Base-by-base conservation (phyloP, 2,113 vertebrate genomes). In the Paramormyrops kingsleyae region DNA sequence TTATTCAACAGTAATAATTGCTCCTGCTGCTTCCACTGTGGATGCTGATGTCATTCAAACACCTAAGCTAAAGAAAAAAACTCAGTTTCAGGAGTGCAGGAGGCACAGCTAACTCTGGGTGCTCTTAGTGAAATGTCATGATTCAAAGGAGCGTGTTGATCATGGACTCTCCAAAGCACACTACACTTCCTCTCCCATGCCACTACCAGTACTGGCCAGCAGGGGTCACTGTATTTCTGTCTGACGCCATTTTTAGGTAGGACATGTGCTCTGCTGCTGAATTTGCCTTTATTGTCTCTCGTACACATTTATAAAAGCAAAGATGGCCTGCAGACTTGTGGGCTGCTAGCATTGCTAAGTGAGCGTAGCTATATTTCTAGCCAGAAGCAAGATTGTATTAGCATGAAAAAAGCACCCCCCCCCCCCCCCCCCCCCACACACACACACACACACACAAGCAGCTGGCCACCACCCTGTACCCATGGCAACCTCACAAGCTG, bases 391-490 rank as follows among this genome's bases (percentile, higher is more conserved):
- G 4, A 39, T 77, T 77, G 27, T 19, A 6, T 77, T 77, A 35
- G 70, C 27, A 39, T 77, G 15, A 77, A 35, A 42, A 80, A 80
- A 19, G 15, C 9, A 47, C 44, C 19, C 3, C 19, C 42, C 13
- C 17, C 19, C 39, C 31, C 74, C 5, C 35, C 35, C 35, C 35
- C 35, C 35, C 35, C 42, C 24, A 49, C 46, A 47, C 49, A 50
- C 47, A 49, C 47, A 12, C 83, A 21, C 83, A 49, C 47, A 8
- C 44, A 89, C 21, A 83, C 47, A 80, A 35, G 83, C 46, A 42
- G 39, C 50, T 27, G 90, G 95, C 94, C 94, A 92, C 94, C 94
- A 94, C 95, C 95, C 94, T 92, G 95, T 95, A 94, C 94, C 94
- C 94, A 94, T 93, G 92, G 93, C 89, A 94, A 95, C 93, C 35